Evolutionary conservation across 2,797 vertebrate genomes (phyloP).

Genomic region (Enteromius treurensis): DNA sequence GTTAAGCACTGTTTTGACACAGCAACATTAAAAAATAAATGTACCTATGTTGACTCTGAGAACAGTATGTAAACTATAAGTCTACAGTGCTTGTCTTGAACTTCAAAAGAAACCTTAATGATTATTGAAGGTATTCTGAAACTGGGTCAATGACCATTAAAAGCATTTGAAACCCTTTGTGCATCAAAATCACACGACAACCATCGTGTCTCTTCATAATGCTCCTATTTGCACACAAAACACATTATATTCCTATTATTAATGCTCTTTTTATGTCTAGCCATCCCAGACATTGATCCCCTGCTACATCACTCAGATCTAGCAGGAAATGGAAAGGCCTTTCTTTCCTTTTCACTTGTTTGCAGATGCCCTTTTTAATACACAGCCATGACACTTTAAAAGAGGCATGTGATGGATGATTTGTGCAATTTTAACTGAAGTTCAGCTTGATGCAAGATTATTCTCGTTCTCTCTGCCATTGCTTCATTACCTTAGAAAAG

Average conservation of each 20-base stretch:
- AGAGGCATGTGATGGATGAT: slow-evolving; percentile 60
- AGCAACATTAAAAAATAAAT: background rate
- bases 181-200: background rate
- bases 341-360: slow-evolving; percentile 48
- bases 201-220: background rate
- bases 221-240: background rate
- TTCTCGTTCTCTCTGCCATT: slow-evolving; percentile 67
- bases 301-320: slow-evolving; percentile 38
- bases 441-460: slow-evolving; percentile 53
- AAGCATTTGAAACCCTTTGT: background rate
- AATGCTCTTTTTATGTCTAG: slow-evolving; percentile 2
- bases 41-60: background rate
- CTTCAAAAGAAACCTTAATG: background rate
- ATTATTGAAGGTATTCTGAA: slow-evolving; percentile 1
- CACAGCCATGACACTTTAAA: slow-evolving; percentile 61
- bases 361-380: slow-evolving; percentile 58
- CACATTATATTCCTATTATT: background rate
- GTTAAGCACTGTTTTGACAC: background rate
- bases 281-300: slow-evolving; percentile 36
- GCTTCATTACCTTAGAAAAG: slow-evolving; percentile 84
- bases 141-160: background rate
- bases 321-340: slow-evolving; percentile 50
- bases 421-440: slow-evolving; percentile 61
- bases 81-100: background rate
- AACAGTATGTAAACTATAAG: background rate